Evolutionary conservation across 2,797 vertebrate genomes (phyloP).

Genomic region (Enteromius viviparus): DNA sequence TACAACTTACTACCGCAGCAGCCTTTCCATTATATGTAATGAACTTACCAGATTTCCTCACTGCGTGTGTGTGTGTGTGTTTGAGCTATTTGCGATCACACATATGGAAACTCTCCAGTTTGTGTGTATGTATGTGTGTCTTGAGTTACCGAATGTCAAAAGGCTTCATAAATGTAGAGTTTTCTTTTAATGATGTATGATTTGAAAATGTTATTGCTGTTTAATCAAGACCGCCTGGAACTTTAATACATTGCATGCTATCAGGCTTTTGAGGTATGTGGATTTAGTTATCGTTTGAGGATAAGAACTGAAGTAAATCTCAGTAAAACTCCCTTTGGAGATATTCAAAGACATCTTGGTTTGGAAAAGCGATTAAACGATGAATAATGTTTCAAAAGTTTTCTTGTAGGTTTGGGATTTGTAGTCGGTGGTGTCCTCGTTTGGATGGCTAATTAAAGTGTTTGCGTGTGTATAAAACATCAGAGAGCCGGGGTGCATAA

Average conservation of each 20-base stretch:
- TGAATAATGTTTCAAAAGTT: background rate
- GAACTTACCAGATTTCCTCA: constrained; percentile 55
- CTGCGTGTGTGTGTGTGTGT: constrained; percentile 26
- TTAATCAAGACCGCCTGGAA: constrained; percentile 44
- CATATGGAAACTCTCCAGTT: constrained; percentile 49
- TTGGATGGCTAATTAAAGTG: background rate
- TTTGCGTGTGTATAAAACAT: background rate
- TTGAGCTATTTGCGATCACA: constrained; percentile 41
- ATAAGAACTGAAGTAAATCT: constrained; percentile 8
- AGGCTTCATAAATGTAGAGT: constrained; percentile 47
- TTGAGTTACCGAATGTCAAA: constrained; percentile 49
- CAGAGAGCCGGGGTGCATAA: background rate
- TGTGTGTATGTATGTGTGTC: constrained; percentile 22
- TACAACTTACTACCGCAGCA: constrained; percentile 49
- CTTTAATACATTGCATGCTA: constrained; percentile 7
- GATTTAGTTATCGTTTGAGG: background rate
- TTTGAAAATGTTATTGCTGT: constrained; percentile 39
- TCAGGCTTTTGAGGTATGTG: constrained; percentile 15
- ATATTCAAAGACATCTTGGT: background rate
- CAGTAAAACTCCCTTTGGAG: constrained; percentile 18
- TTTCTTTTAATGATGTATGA: constrained; percentile 47
- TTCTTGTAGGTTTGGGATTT: background rate
- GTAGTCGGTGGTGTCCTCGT: background rate
- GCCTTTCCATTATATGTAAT: constrained; percentile 57
- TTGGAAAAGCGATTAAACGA: constrained; percentile 6